A percentile compares a stretch with the other conserved stretches of the same genome.
Evolutionary conservation across 2,797 vertebrate species (phyloP).

Genomic region (Gallinago nigripennis): DNA sequence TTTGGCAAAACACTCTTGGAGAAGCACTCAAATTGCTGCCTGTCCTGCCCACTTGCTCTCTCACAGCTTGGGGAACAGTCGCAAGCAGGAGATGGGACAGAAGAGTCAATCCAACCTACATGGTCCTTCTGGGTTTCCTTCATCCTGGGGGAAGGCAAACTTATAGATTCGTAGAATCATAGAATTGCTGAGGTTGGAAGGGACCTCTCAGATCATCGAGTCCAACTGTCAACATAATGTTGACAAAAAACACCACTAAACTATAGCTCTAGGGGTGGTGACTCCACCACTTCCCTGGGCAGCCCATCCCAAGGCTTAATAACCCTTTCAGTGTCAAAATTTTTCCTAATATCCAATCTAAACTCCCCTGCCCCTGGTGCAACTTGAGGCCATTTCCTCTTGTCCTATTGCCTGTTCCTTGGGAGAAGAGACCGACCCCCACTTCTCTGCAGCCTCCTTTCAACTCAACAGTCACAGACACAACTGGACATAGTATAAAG

Average conservation of each 20-base stretch:
- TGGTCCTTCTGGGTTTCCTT: neutral
- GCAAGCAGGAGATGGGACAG: fast-evolving
- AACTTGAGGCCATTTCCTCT: too few species aligned
- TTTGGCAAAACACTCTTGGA: neutral
- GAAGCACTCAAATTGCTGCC: neutral
- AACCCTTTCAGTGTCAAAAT: neutral
- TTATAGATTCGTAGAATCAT: too few species aligned
- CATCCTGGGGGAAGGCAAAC: neutral
- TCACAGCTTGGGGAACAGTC: neutral
- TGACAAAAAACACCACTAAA: too few species aligned
- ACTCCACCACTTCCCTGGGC: neutral
- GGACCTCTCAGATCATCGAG: too few species aligned
- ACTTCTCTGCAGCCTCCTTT: too few species aligned
- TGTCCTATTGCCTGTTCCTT: too few species aligned
- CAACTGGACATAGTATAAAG: neutral
- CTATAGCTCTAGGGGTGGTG: neutral
- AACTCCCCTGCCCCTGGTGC: too few species aligned
- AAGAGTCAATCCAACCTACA: neutral
- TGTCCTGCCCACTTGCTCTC: neutral
- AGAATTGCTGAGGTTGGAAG: too few species aligned
- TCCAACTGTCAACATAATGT: too few species aligned
- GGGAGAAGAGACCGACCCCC: too few species aligned
- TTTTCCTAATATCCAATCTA: too few species aligned
- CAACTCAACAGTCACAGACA: neutral
- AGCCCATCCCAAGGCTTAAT: neutral